These are phyloP conservation scores for Drosophila algonquin DNA, from an alignment of 2,888 invertebrate genomes.

Conservation along the genomic window DNA sequence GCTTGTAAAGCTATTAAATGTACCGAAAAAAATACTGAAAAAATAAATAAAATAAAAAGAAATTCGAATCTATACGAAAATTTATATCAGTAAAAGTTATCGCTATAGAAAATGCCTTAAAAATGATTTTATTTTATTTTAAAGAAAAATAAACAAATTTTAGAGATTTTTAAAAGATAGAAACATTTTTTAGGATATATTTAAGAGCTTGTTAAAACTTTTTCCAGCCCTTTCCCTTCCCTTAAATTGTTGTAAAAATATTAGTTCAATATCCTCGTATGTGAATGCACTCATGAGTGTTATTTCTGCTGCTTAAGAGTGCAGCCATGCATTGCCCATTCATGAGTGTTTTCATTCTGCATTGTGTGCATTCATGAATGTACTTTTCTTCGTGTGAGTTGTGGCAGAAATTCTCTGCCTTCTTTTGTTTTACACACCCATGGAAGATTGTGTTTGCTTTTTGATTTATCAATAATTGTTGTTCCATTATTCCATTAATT, in stretches of 20 bases:
- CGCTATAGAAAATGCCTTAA: too few species aligned
- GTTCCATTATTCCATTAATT: conserved; percentile 29
- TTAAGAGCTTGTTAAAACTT: too few species aligned
- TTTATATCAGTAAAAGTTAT: background rate
- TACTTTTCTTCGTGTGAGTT: background rate
- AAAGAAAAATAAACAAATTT: background rate
- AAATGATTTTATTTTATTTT: background rate
- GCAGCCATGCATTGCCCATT: background rate
- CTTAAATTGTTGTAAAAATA: too few species aligned
- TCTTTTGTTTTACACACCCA: background rate
- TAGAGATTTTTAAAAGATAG: background rate
- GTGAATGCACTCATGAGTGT: background rate
- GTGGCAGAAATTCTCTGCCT: background rate
- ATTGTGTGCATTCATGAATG: background rate
- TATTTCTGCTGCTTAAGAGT: background rate
- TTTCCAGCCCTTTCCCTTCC: too few species aligned
- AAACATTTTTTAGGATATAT: too few species aligned
- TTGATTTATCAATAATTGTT: conserved; percentile 31
- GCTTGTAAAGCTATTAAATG: conserved; percentile 29
- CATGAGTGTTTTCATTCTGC: background rate
- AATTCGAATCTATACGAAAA: conserved; percentile 10
- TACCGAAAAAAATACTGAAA: background rate
- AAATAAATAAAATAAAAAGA: conserved; percentile 7
- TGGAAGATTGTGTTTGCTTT: background rate
- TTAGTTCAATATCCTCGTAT: too few species aligned